A percentile compares a stretch with the other conserved stretches of the same genome.
Evolutionary conservation across 2,888 invertebrate genomes (phyloP).

Genomic region (Cyclophora punctaria): DNA sequence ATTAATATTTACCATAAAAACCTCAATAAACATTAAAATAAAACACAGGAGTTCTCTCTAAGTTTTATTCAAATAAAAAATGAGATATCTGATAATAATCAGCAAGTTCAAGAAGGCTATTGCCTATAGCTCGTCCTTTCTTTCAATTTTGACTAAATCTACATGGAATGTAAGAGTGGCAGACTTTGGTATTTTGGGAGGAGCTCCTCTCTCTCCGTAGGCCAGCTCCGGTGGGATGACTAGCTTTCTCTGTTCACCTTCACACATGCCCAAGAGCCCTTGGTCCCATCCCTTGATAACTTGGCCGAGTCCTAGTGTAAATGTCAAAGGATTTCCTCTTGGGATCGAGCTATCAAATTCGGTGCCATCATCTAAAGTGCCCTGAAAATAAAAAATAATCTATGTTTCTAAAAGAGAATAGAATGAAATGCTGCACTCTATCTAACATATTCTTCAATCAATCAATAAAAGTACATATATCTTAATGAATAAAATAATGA

Average conservation of each 20-base stretch:
- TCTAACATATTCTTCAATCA: no score
- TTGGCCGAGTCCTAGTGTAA: constrained; percentile 88
- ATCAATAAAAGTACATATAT: no score
- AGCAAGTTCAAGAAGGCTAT: no score
- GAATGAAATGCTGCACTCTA: no score
- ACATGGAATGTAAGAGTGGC: constrained; percentile 88
- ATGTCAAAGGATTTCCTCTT: constrained; percentile 83
- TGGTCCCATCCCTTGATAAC: constrained; percentile 95
- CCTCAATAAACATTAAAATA: no score
- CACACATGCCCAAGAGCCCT: constrained; percentile 91
- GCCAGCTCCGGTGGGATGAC: constrained; percentile 90
- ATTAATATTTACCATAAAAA: no score
- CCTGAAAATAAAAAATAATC: constrained; percentile 69
- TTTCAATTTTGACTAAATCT: constrained; percentile 84
- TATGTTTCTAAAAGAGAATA: background rate
- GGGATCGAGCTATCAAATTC: constrained; percentile 90
- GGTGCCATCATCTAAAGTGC: constrained; percentile 86
- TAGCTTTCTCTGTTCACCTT: constrained; percentile 88
- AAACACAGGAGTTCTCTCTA: no score
- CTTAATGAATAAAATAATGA: no score
- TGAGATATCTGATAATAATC: no score
- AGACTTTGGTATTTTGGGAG: constrained; percentile 88
- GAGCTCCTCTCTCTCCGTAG: constrained; percentile 87
- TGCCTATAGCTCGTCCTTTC: constrained; percentile 73
- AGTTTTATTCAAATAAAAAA: no score